phyloP scores from a whole-genome alignment of 2,888 invertebrate genomes.

The Heliconius sara region DNA sequence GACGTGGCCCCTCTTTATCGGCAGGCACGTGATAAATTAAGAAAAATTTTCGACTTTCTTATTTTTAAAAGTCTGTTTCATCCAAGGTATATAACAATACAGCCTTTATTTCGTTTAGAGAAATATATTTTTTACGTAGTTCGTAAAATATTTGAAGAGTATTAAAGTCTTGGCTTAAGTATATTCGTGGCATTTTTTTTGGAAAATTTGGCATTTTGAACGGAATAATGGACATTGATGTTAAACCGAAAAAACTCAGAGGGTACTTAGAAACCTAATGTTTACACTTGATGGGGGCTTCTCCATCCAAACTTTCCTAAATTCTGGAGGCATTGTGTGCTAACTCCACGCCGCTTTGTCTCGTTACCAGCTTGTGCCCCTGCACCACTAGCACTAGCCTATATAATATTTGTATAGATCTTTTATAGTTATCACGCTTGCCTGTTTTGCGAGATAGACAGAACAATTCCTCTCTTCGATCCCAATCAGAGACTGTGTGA shows the following conservation, averaged over 20 bases:
- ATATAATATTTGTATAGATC: not conserved
- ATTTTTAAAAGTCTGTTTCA: not conserved
- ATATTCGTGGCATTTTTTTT: too few species aligned
- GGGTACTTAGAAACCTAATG: too few species aligned
- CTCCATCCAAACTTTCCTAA: too few species aligned
- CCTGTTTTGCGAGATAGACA: not conserved
- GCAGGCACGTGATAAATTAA: conserved; percentile 31
- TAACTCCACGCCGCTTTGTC: too few species aligned
- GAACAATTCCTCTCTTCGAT: not conserved
- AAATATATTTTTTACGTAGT: not conserved
- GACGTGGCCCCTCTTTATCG: conserved; percentile 8
- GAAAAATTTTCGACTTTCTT: conserved; percentile 3
- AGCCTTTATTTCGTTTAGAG: not conserved
- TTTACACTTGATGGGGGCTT: too few species aligned
- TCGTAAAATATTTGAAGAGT: not conserved
- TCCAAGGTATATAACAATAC: not conserved
- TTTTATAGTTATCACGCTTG: not conserved
- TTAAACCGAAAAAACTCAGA: too few species aligned
- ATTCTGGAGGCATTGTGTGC: too few species aligned
- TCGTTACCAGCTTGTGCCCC: too few species aligned
- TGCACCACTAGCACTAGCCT: too few species aligned
- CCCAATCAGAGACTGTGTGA: not conserved
- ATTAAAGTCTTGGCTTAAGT: too few species aligned
- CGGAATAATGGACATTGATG: too few species aligned
- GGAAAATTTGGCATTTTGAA: too few species aligned